phyloP scores from a whole-genome alignment of 92 coral and sea anemone species.

The Zoanthus sociatus region DNA sequence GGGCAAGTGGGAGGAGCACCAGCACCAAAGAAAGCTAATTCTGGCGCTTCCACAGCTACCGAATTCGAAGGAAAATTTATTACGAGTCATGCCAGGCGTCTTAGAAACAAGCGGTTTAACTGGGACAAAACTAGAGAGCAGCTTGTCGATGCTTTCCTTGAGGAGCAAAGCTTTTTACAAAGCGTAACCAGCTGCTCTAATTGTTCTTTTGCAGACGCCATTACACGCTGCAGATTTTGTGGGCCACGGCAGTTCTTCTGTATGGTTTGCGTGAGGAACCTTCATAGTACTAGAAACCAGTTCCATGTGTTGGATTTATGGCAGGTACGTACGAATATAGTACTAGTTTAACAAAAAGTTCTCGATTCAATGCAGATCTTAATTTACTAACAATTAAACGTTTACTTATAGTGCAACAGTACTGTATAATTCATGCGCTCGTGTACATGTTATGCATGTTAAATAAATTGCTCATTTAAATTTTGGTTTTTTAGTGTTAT shows the following conservation, averaged over 20 bases:
- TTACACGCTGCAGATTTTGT: no score
- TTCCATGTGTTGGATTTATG: slow-evolving; percentile 12
- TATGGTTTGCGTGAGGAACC: neutral
- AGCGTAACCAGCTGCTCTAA: slow-evolving; percentile 15
- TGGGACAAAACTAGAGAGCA: no score
- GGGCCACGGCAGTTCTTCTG: slow-evolving; percentile 29
- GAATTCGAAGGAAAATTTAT: neutral
- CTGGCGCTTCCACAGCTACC: neutral
- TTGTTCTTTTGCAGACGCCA: neutral
- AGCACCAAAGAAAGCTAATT: no score
- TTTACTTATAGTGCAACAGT: neutral
- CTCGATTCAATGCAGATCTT: neutral
- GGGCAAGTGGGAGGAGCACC: no score
- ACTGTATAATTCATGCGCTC: neutral
- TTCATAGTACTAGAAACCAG: no score
- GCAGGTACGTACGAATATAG: neutral
- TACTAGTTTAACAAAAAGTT: neutral
- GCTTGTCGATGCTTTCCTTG: no score
- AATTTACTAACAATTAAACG: neutral
- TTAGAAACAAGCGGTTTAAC: no score
- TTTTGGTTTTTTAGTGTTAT: slow-evolving; percentile 1
- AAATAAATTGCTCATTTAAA: neutral
- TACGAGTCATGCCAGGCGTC: neutral
- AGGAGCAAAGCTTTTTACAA: no score
- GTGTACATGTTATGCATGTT: neutral